Conservation (phyloP, 2,888 invertebrate genomes). For the Tuta absoluta region DNA sequence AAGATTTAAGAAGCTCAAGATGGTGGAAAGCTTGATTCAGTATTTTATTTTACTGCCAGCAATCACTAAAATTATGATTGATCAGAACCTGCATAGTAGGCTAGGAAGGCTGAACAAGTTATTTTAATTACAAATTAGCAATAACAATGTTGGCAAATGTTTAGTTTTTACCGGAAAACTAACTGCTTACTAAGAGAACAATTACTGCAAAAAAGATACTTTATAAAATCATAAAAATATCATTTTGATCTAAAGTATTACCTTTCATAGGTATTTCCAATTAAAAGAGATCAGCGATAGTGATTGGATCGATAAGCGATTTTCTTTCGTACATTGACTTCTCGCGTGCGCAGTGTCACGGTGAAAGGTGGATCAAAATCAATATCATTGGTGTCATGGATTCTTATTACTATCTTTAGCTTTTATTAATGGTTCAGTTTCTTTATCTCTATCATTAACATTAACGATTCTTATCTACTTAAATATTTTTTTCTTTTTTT, state of each 20-base stretch:
- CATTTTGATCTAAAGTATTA: background rate
- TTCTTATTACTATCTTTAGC: background rate
- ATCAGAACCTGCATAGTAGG: too few species aligned
- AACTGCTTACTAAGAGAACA: too few species aligned
- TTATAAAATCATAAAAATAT: background rate
- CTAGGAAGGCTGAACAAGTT: too few species aligned
- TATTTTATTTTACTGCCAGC: too few species aligned
- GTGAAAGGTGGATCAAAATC: conserved; percentile 38
- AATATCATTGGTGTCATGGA: conserved; percentile 14
- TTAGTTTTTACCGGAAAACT: too few species aligned
- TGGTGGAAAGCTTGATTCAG: background rate
- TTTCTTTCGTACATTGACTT: conserved; percentile 50
- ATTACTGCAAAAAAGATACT: too few species aligned
- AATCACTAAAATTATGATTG: too few species aligned
- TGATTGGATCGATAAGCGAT: conserved; percentile 45
- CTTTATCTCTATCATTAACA: conserved; percentile 7
- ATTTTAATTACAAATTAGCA: too few species aligned
- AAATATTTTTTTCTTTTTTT: too few species aligned
- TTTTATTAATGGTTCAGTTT: conserved; percentile 13
- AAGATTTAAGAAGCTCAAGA: background rate
- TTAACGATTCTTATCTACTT: background rate
- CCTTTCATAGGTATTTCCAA: conserved; percentile 53
- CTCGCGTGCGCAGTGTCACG: conserved; percentile 51
- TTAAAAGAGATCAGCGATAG: background rate
- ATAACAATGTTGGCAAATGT: too few species aligned